phyloP scores from a whole-genome alignment of 2,797 vertebrate species.

The Lacerta agilis region DNA sequence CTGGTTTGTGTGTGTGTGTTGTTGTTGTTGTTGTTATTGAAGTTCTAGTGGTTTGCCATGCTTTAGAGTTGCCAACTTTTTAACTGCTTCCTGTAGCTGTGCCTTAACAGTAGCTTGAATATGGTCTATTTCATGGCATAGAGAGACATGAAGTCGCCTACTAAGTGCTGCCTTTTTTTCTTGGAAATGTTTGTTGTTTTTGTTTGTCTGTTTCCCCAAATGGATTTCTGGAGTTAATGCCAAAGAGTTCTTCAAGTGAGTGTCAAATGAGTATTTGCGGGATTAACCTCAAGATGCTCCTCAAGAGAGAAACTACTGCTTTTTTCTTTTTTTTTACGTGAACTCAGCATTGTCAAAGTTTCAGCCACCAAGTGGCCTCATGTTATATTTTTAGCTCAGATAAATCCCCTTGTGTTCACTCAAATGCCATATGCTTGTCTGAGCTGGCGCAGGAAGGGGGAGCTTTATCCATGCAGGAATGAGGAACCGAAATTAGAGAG shows the following conservation, averaged over 20 bases:
- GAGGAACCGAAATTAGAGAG: constrained; percentile 44
- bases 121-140: neutral
- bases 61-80: neutral
- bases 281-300: neutral
- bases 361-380: constrained; percentile 4
- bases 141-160: neutral
- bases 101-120: neutral
- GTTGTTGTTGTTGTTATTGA: neutral
- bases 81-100: neutral
- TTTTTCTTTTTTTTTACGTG: constrained; percentile 27
- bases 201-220: neutral
- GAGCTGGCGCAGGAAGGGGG: constrained; percentile 13
- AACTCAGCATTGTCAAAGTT: neutral
- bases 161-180: neutral
- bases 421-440: neutral
- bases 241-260: too few relatives aligned
- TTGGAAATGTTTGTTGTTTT: neutral
- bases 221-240: neutral
- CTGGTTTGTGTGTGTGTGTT: neutral
- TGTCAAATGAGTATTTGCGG: neutral
- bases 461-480: constrained; percentile 43
- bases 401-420: neutral
- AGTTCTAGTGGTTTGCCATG: neutral
- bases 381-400: constrained; percentile 14
- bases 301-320: constrained; percentile 8